These are phyloP conservation scores for Drosophila lacteicornis DNA, from an alignment of 1,140 invertebrate genomes.

Conservation along the genomic window DNA sequence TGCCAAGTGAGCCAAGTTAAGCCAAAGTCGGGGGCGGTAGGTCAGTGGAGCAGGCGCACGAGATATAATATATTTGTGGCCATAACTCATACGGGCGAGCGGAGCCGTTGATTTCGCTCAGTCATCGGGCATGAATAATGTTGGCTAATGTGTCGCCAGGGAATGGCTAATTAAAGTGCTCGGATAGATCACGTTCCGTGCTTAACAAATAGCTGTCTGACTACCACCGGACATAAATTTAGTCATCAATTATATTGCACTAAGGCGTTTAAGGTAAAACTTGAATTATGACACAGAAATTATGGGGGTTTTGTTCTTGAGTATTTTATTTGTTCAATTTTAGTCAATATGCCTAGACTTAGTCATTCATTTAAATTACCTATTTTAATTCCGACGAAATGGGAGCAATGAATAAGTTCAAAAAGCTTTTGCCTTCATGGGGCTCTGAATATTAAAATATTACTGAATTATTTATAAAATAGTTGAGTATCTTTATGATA, in stretches of 20 bases:
- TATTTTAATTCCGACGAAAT: neutral
- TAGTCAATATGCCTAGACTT: neutral
- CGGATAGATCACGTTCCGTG: conserved; percentile 35
- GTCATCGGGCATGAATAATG: conserved; percentile 48
- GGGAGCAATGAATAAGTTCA: no score
- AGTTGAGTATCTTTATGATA: no score
- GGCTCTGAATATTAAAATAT: no score
- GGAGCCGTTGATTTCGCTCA: conserved; percentile 35
- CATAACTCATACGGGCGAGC: conserved; percentile 23
- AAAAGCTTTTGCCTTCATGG: neutral
- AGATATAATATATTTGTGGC: conserved; percentile 30
- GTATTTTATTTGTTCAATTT: neutral
- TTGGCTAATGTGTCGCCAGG: conserved; percentile 44
- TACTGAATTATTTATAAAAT: no score
- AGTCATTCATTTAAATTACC: neutral
- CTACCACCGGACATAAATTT: conserved; percentile 5
- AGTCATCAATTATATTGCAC: conserved; percentile 21
- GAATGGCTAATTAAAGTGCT: conserved; percentile 51
- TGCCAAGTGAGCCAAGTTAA: neutral
- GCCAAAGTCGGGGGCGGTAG: conserved; percentile 1
- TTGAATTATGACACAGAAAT: conserved; percentile 2
- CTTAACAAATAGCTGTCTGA: conserved; percentile 21
- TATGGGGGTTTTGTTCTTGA: neutral
- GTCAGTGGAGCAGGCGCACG: conserved; percentile 10
- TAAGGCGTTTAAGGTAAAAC: neutral